Conservation (phyloP, 2,797 vertebrate species). For the Champsocephalus gunnari region DNA sequence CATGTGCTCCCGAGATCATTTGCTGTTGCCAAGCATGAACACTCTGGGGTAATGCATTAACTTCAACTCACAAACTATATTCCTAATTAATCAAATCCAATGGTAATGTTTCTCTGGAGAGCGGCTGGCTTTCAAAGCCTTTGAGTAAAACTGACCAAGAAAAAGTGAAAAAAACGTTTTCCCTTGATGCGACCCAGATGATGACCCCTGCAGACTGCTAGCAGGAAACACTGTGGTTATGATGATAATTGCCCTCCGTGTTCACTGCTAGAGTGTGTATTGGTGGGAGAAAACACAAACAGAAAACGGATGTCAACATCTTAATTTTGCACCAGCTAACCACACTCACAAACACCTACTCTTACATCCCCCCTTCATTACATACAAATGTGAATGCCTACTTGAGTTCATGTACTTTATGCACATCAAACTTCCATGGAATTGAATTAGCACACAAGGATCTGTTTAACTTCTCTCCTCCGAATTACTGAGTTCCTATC, state of each 20-base stretch:
- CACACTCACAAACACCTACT: constrained; percentile 21
- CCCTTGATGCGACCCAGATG: neutral
- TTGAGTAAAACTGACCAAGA: constrained; percentile 9
- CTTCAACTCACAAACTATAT: constrained; percentile 54
- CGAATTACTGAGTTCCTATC: constrained; percentile 51
- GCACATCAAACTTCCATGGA: constrained; percentile 1
- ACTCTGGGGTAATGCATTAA: constrained; percentile 46
- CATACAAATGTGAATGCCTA: constrained; percentile 18
- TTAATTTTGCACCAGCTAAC: constrained; percentile 42
- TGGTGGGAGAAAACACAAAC: constrained; percentile 25
- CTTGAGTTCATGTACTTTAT: constrained; percentile 15
- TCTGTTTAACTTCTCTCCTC: constrained; percentile 50
- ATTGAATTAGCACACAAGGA: constrained; percentile 59
- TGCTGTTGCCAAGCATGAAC: constrained; percentile 42
- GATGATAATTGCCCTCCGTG: constrained; percentile 32
- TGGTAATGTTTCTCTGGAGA: constrained; percentile 38
- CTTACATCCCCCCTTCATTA: neutral
- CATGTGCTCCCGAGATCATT: constrained; percentile 42
- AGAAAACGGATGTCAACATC: constrained; percentile 19
- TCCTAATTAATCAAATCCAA: constrained; percentile 37
- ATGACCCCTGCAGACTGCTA: constrained; percentile 19
- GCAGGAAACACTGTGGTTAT: constrained; percentile 48
- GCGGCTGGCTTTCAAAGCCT: neutral
- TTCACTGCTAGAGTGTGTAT: neutral
- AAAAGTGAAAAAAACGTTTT: constrained; percentile 9